phyloP scores from a whole-genome alignment of 92 coral and sea anemone species.

The Ricordea florida region DNA sequence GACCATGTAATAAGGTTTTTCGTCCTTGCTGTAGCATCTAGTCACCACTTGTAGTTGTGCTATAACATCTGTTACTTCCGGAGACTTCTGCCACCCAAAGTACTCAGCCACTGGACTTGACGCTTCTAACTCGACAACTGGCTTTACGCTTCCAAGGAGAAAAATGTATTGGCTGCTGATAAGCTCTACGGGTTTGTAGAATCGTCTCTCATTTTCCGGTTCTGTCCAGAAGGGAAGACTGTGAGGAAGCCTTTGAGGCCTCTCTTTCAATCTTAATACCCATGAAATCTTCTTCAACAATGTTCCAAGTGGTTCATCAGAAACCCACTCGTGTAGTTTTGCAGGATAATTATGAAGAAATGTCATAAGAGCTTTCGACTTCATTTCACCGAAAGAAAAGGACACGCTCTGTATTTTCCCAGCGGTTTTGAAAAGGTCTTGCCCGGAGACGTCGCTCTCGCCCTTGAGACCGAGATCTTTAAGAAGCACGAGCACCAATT shows the following conservation, averaged over 20 bases:
- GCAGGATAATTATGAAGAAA: conserved; percentile 4
- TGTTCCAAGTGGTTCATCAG: neutral
- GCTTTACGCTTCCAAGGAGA: conserved; percentile 60
- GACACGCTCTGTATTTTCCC: neutral
- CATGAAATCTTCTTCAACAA: conserved; percentile 40
- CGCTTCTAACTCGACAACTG: conserved; percentile 14
- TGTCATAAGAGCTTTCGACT: conserved; percentile 42
- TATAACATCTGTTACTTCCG: conserved; percentile 32
- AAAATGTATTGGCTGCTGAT: neutral
- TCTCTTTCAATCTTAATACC: conserved; percentile 38
- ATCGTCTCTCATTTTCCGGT: neutral
- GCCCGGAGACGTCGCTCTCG: conserved; percentile 13
- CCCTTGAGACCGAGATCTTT: conserved; percentile 42
- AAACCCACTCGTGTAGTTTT: conserved; percentile 14
- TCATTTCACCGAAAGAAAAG: neutral
- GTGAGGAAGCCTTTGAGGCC: conserved; percentile 14
- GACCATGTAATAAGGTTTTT: conserved; percentile 51
- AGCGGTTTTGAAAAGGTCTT: conserved; percentile 21
- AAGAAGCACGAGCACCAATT: conserved; percentile 4
- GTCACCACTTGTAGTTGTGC: conserved; percentile 45
- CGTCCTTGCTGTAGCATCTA: conserved; percentile 25
- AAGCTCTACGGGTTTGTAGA: conserved; percentile 47
- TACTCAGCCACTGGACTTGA: neutral
- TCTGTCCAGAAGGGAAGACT: conserved; percentile 7
- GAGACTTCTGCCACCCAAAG: conserved; percentile 62